phyloP scores from a whole-genome alignment of 2,113 vertebrate species.

The Pteropus alecto region DNA sequence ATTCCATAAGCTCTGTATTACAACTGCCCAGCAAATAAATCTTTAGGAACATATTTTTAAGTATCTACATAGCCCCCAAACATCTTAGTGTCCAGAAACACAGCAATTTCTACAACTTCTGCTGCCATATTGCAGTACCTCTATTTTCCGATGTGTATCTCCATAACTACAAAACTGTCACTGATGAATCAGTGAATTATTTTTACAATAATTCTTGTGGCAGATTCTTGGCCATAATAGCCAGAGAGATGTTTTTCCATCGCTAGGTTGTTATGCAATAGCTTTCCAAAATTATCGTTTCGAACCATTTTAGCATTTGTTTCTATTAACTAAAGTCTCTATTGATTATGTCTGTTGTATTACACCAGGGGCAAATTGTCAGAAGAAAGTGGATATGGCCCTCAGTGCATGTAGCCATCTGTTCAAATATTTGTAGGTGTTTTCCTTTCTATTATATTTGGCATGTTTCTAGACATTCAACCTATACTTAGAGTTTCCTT shows the following conservation, averaged over 20 bases:
- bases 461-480: background rate
- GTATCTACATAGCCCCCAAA: rapidly evolving
- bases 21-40: background rate
- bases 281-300: background rate
- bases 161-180: background rate
- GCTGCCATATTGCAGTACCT: background rate
- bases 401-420: background rate
- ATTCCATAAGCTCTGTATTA: background rate
- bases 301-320: background rate
- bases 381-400: background rate
- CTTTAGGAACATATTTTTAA: background rate
- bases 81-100: background rate
- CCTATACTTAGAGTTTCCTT: background rate
- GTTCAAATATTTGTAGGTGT: background rate
- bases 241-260: background rate
- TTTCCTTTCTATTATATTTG: background rate
- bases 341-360: background rate
- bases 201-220: background rate
- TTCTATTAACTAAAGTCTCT: background rate
- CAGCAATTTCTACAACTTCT: background rate
- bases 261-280: background rate
- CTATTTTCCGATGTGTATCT: background rate
- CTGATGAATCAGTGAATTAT: background rate
- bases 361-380: background rate
- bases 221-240: background rate